Conservation (phyloP, 2,113 vertebrate genomes). For the Aegithalos caudatus region DNA sequence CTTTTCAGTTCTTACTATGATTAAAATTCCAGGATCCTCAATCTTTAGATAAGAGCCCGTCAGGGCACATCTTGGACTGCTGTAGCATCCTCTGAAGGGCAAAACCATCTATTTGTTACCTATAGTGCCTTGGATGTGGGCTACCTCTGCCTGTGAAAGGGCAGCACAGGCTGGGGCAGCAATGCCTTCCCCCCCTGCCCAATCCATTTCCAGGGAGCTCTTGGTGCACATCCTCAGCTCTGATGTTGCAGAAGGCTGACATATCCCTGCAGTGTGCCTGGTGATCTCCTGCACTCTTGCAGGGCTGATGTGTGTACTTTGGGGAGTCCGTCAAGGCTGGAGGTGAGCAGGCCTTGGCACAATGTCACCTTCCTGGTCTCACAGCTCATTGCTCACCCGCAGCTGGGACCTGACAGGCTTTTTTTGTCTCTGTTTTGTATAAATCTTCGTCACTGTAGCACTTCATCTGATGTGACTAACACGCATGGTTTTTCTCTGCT, state of each 20-base stretch:
- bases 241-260: not conserved
- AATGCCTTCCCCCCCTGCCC: not conserved
- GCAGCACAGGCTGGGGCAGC: not conserved
- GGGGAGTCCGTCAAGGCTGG: not conserved
- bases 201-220: not conserved
- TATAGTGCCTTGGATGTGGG: not conserved
- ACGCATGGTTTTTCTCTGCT: constrained; percentile 28
- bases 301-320: not conserved
- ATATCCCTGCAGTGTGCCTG: fast-evolving
- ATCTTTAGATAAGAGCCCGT: not conserved
- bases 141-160: not conserved
- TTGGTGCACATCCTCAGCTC: not conserved
- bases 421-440: not conserved
- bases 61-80: not conserved
- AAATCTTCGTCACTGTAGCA: not conserved
- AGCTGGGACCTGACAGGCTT: not conserved
- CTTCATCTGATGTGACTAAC: constrained; percentile 44
- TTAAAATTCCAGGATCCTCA: not conserved
- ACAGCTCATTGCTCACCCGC: not conserved
- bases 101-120: not conserved
- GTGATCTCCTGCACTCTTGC: not conserved
- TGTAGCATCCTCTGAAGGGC: not conserved
- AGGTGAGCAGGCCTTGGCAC: not conserved
- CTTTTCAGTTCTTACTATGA: not conserved
- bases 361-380: not conserved